A percentile compares a stretch with the other conserved stretches of the same genome.
Evolutionary conservation across 2,113 vertebrate genomes (phyloP).

Genomic region (Climacteris rufus): DNA sequence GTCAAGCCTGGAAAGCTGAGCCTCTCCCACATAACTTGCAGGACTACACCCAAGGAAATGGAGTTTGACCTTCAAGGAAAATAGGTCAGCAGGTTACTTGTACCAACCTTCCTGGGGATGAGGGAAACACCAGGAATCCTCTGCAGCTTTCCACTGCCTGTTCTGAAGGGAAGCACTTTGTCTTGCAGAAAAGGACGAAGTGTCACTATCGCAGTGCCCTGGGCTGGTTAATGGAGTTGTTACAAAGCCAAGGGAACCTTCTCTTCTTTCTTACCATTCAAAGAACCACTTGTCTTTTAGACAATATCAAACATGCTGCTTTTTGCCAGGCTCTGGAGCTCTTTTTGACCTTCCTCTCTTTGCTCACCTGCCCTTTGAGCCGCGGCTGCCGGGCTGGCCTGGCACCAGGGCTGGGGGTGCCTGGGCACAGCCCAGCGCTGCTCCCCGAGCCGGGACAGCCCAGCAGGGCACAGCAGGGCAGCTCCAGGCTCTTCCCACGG

Average conservation of each 20-base stretch:
- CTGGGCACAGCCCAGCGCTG: rapidly evolving
- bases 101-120: neutral
- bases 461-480: neutral
- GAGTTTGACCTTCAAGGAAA: neutral
- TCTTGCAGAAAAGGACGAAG: neutral
- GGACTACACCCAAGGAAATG: rapidly evolving
- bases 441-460: neutral
- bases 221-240: neutral
- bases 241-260: neutral
- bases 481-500: neutral
- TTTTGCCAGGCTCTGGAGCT: neutral
- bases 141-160: neutral
- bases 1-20: neutral
- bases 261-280: neutral
- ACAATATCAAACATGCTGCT: neutral
- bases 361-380: neutral
- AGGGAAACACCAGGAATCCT: neutral
- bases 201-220: neutral
- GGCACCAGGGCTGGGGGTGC: rapidly evolving
- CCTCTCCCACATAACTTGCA: neutral
- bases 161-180: neutral
- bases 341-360: neutral
- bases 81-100: neutral
- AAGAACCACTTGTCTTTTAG: neutral
- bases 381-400: rapidly evolving